A percentile compares a stretch with the other conserved stretches of the same genome.
Conservation (phyloP, 2,797 vertebrate species). For the Cyclopterus lumpus region DNA sequence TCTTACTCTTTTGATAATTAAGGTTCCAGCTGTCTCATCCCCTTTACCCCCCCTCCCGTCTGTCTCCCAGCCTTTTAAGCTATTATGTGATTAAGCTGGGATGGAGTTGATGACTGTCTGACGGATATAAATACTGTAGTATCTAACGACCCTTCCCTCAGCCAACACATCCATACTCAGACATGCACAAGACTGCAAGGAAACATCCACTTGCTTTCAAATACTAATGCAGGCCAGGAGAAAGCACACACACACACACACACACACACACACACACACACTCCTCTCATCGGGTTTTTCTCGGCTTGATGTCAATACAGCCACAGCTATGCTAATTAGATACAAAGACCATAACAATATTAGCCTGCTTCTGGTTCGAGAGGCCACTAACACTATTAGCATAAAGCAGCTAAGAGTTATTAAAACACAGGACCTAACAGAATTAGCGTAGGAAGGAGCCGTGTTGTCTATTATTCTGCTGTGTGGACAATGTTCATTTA, state of each 20-base stretch:
- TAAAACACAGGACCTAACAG: constrained; percentile 20
- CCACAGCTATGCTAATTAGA: constrained; percentile 52
- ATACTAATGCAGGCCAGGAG: constrained; percentile 4
- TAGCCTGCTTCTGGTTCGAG: constrained; percentile 28
- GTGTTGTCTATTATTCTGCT: constrained; percentile 28
- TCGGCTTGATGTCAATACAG: constrained; percentile 51
- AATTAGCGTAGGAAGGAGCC: constrained; percentile 36
- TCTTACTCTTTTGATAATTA: constrained; percentile 48
- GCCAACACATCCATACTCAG: constrained; percentile 32
- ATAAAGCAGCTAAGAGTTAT: constrained; percentile 32
- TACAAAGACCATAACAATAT: constrained; percentile 44
- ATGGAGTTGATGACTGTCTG: constrained; percentile 61
- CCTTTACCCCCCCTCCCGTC: constrained; percentile 14
- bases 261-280: background rate
- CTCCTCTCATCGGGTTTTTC: constrained; percentile 44
- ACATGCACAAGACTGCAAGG: constrained; percentile 22
- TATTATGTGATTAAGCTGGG: constrained; percentile 62
- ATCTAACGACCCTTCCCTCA: constrained; percentile 49
- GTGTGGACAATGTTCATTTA: constrained; percentile 31
- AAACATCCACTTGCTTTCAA: constrained; percentile 41
- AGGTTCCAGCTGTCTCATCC: constrained; percentile 16
- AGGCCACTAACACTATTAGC: constrained; percentile 34
- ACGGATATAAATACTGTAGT: constrained; percentile 51
- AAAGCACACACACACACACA: background rate
- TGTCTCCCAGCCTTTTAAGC: constrained; percentile 46